Evolutionary conservation across 2,888 invertebrate genomes (phyloP), one percentile per base, ranked within the genome.

Genomic region (Leptinotarsa haldemani): DNA sequence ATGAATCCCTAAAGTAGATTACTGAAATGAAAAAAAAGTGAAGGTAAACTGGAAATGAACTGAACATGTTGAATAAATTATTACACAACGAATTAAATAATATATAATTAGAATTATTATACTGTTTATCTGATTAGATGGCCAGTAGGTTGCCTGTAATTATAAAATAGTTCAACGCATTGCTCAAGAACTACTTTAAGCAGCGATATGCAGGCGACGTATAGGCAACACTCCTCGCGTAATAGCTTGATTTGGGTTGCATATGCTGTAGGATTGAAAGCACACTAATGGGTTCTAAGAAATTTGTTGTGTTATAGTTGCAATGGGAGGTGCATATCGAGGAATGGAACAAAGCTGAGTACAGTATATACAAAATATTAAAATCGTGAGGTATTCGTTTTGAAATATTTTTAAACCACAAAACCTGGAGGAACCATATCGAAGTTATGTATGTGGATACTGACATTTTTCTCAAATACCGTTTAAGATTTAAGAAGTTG

Each of bases 21-120:
- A 25, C 25, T 61, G 16, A 61, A 50, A 50, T 40, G 40, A 40
- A 50, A 61, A 68, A 74, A 65, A 74, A 74, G 68, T 69, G 71
- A 69, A 75, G 71, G 70, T 70, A 53, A 72, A 75, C 69, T 75
- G 70, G 52, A 75, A 72, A 75, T 68, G 64, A 72, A 65, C 68
- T 30, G 48, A 66, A 46, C 18, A 58, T 63, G 25, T 47, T 56
- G 64, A 66, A 68, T 68, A 53, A 64, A 70, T 71, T 64, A 69
- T 75, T 72, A 66, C 61, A 53, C 52, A 74, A 69, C 13, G 69
- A 74, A 71, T 70, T 71, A 66, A 71, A 71, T 74, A 71, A 71
- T 71, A 63, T 58, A 48, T 58, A 68, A 74, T 74, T 13, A 53
- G 3, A 46, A 56, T 68, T 16, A 68, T 68, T 56, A 68, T 56